Evolutionary conservation across 2,797 vertebrate genomes (phyloP).

Genomic region (Helostoma temminkii): DNA sequence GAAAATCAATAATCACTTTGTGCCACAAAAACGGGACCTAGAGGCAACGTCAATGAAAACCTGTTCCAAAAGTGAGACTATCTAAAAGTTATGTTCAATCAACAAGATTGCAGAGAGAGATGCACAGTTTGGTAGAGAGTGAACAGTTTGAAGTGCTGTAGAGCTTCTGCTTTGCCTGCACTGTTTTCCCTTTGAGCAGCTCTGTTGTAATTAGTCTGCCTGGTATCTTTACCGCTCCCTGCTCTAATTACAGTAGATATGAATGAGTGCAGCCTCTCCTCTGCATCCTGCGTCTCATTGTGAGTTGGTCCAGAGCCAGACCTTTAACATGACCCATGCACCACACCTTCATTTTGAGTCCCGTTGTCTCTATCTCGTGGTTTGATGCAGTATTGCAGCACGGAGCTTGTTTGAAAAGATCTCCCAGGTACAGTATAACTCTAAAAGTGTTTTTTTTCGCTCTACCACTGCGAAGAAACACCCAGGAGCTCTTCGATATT

Average conservation of each 20-base stretch:
- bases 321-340: conserved; percentile 36
- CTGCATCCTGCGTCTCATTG: conserved; percentile 9
- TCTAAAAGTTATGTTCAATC: conserved; percentile 23
- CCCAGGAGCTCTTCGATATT: neutral
- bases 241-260: conserved; percentile 32
- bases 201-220: conserved; percentile 31
- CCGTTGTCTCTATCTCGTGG: conserved; percentile 68
- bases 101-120: conserved; percentile 11
- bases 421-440: conserved; percentile 2
- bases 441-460: conserved; percentile 7
- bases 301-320: conserved; percentile 39
- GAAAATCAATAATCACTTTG: conserved; percentile 33
- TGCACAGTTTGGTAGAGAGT: conserved; percentile 1
- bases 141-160: conserved; percentile 6
- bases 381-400: conserved; percentile 54
- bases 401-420: neutral
- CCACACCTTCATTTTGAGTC: conserved; percentile 45
- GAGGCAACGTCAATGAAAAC: neutral
- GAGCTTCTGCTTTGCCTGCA: conserved; percentile 6
- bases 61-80: neutral
- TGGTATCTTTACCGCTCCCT: conserved; percentile 1
- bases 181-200: conserved; percentile 11
- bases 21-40: neutral
- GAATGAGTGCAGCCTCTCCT: conserved; percentile 17
- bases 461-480: neutral